Evolutionary conservation across 1,140 invertebrate genomes (phyloP).

Genomic region (Ladona fulva): DNA sequence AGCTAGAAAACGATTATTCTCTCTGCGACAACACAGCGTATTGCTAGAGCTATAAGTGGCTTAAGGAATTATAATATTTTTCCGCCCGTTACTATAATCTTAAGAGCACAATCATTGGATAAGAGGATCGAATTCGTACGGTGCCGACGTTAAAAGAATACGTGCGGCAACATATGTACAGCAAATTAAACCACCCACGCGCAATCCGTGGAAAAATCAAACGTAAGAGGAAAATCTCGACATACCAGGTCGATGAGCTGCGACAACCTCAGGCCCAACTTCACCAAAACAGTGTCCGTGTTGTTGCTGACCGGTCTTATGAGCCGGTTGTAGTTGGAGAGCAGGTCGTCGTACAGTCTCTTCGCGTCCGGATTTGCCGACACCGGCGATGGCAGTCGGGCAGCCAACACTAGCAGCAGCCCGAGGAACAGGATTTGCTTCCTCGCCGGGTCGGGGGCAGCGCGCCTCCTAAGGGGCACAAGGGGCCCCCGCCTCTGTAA

Average conservation of each 20-base stretch:
- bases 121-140: too few species aligned
- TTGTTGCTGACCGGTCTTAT: constrained; percentile 89
- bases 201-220: too few species aligned
- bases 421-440: constrained; percentile 11
- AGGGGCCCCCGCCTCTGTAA: neutral
- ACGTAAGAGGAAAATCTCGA: constrained; percentile 22
- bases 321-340: constrained; percentile 93
- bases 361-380: constrained; percentile 79
- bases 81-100: too few species aligned
- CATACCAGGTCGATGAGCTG: constrained; percentile 92
- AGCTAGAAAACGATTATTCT: too few species aligned
- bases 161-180: too few species aligned
- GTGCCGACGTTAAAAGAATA: too few species aligned
- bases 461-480: constrained; percentile 12
- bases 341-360: constrained; percentile 85
- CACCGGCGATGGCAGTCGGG: neutral
- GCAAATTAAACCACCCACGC: too few species aligned
- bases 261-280: constrained; percentile 81
- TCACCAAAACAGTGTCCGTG: constrained; percentile 85
- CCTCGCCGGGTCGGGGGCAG: constrained; percentile 27
- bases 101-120: too few species aligned
- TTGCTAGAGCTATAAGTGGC: too few species aligned
- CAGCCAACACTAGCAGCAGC: neutral
- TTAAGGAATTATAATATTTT: too few species aligned
- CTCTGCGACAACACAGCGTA: too few species aligned